Evolutionary conservation across 2,113 vertebrate genomes (phyloP).

Genomic region (Campylomormyrus numenius): DNA sequence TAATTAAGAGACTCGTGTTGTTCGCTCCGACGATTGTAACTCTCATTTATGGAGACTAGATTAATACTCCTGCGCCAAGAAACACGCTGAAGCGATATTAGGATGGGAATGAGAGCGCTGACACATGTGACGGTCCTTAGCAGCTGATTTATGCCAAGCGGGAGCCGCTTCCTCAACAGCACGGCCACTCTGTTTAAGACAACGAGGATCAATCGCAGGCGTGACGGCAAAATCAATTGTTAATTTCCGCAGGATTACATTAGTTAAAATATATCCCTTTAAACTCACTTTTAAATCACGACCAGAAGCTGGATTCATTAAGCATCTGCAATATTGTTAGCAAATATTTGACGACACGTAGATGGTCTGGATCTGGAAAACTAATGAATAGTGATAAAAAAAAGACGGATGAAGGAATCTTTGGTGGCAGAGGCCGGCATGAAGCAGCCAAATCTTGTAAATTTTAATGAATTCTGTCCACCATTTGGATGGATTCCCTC

Average conservation of each 20-base stretch:
- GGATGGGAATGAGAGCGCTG: neutral
- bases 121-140: conserved; percentile 3
- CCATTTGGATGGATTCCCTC: neutral
- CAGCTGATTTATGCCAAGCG: conserved; percentile 3
- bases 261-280: conserved; percentile 22
- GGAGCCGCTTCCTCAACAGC: conserved; percentile 21
- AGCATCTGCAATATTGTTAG: neutral
- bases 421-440: neutral
- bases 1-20: conserved; percentile 4
- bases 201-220: conserved; percentile 33
- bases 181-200: neutral
- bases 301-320: neutral
- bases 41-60: neutral
- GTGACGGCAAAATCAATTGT: conserved; percentile 41
- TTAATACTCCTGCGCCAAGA: neutral
- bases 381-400: neutral
- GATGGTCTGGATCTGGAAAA: neutral
- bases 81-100: neutral
- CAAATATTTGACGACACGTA: neutral
- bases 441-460: neutral
- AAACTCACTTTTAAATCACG: conserved; percentile 14
- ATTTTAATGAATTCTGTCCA: conserved; percentile 4
- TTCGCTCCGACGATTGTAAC: neutral
- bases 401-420: neutral
- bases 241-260: conserved; percentile 38